These are phyloP conservation scores for Brevimyrus niger DNA, from an alignment of 2,113 vertebrate genomes.

Conservation along the genomic window DNA sequence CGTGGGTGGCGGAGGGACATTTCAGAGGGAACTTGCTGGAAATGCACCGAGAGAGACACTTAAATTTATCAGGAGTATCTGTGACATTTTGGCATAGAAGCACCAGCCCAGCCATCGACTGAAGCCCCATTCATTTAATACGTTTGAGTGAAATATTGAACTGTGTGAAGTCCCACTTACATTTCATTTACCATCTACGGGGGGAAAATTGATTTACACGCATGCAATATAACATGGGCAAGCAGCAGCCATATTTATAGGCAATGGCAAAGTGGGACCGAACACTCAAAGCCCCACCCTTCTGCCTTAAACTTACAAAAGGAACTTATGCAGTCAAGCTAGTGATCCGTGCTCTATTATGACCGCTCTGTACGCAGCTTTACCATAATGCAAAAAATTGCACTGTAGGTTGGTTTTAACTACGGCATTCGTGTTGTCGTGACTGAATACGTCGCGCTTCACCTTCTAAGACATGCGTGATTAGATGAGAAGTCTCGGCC, in stretches of 20 bases:
- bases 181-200: not conserved
- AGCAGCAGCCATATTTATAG: not conserved
- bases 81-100: slow-evolving; percentile 30
- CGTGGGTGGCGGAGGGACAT: slow-evolving; percentile 13
- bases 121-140: slow-evolving; percentile 39
- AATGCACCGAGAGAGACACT: slow-evolving; percentile 32
- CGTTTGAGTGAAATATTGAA: slow-evolving; percentile 28
- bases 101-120: slow-evolving; percentile 32
- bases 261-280: not conserved
- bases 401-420: not conserved
- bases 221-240: not conserved
- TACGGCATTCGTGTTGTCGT: not conserved
- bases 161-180: slow-evolving; percentile 6
- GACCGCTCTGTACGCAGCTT: not conserved
- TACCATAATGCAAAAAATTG: not conserved
- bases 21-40: slow-evolving; percentile 20
- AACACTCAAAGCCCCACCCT: not conserved
- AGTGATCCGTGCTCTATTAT: not conserved
- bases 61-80: slow-evolving; percentile 32
- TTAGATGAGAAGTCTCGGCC: not conserved
- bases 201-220: not conserved
- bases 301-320: not conserved
- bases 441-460: not conserved
- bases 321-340: not conserved
- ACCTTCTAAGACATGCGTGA: not conserved